Evolutionary conservation across 2,113 vertebrate species (phyloP), one percentile per base, ranked within the genome.

Genomic region (Cranoglanis bouderius): DNA sequence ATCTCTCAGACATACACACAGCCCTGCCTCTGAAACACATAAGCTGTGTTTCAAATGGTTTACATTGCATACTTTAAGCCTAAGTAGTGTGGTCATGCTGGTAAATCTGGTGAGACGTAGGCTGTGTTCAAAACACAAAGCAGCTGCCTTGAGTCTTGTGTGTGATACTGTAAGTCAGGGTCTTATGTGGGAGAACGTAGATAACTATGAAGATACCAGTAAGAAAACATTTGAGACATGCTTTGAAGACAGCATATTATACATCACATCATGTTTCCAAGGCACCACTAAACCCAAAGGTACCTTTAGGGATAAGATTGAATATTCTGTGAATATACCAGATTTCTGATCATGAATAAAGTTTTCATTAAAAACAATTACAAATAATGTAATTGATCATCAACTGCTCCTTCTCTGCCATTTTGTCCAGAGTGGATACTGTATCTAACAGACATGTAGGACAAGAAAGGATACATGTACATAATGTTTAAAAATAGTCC

Each of bases 1-100:
- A 78, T 74, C 70, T 38, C 81, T 2, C 53, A 82, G 55, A 81
- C 87, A 87, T 59, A 59, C 65, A 67, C 57, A 65, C 57, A 59
- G 32, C 49, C 43, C 67, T 49, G 59, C 38, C 32, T 74, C n/a
- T 85, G 35, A 74, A 87, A 74, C 32, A 8, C 9, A 29, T 63
- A 59, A 82, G 19, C 53, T 82, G 51, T 19, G 4, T 83, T 61
- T 61, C 6, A 43, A 83, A 83, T 8, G 21, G 35, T 38, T 57
- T 61, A 29, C 77, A 4, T 32, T 55, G 29, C 49, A 81, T 55
- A 32, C 29, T 81, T 81, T 55, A 81, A 40, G 55, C 40, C 57
- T 83, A 83, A 43, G 12, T 59, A 59, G 24, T 59, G 81, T 59
- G 35, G 55, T 59, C 51, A 40, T 59, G 10, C 9, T 40, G 35